Percentiles rank a stretch among this genome's conserved stretches.
phyloP scores from a whole-genome alignment of 2,113 vertebrate genomes.

The Desmodus rotundus region DNA sequence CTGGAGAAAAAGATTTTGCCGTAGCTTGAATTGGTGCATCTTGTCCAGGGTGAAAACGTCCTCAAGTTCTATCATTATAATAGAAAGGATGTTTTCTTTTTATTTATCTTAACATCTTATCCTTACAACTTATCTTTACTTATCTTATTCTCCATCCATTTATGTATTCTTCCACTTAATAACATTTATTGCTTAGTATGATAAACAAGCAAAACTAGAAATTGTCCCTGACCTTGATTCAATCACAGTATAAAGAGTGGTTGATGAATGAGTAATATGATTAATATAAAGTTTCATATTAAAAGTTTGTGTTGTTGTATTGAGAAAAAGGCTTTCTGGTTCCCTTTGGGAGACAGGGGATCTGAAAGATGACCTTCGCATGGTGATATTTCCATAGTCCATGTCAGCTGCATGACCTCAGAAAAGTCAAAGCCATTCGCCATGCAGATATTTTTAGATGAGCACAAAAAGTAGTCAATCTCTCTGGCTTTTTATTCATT shows the following conservation, averaged over 20 bases:
- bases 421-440: conserved; percentile 6
- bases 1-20: neutral
- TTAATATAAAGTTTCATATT: neutral
- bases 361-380: neutral
- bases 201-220: neutral
- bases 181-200: neutral
- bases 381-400: neutral
- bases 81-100: neutral
- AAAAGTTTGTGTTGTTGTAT: neutral
- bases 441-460: conserved; percentile 17
- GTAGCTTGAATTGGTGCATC: neutral
- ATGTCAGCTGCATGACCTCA: neutral
- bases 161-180: neutral
- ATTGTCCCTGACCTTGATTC: neutral
- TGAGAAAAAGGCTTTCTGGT: neutral
- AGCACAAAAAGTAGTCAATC: neutral
- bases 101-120: neutral
- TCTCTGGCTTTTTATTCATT: neutral
- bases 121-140: neutral
- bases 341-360: neutral
- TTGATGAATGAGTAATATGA: neutral
- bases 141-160: neutral
- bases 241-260: neutral
- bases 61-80: neutral
- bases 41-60: neutral